Evolutionary conservation across 1,140 invertebrate species (phyloP), one percentile per base, ranked within the genome.

Genomic region (Myzus persicae): DNA sequence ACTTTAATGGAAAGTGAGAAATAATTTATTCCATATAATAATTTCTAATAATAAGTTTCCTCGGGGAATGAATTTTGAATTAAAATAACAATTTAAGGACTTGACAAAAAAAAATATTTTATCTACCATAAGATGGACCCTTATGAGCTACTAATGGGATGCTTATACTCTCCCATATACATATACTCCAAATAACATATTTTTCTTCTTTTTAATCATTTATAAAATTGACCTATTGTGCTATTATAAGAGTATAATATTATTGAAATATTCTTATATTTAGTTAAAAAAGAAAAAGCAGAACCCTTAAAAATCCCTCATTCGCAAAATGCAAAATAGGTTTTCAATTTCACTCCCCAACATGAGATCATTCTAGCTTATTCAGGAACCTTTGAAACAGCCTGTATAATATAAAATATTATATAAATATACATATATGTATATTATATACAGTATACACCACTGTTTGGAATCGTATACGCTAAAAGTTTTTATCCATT

Each of bases 401-500:
- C 0, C 59, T 76, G n/a, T 76, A 76, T 76, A 82, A 82, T 38
- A 82, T 40, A 82, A 22, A 82, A 82, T 82, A 82, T 36, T 44
- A 44, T 20, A 82, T 87, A 87, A 31, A 87, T 42, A 85, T 31
- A 85, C 38, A 42, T 85, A 85, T 26, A 85, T 31, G 38, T 26
- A 85, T 42, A 18, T n/a, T n/a, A n/a, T n/a, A n/a, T n/a, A n/a
- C n/a, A n/a, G n/a, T 14, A 85, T 6, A 85, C 3, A 36, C n/a
- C 36, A 26, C 22, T 42, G 22, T 51, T 51, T 51, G 48, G n/a
- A 89, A 89, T 48, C 87, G 20, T 51, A 89, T 51, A 51, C 48
- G 36, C 31, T 51, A n/a, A 89, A 89, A 51, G 87, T 89, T 89
- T 51, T 89, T 89, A 48, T 20, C 87, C 87, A 89, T 89, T 89